Base-by-base conservation (phyloP, 2,797 vertebrate genomes). In the Channa striata region DNA sequence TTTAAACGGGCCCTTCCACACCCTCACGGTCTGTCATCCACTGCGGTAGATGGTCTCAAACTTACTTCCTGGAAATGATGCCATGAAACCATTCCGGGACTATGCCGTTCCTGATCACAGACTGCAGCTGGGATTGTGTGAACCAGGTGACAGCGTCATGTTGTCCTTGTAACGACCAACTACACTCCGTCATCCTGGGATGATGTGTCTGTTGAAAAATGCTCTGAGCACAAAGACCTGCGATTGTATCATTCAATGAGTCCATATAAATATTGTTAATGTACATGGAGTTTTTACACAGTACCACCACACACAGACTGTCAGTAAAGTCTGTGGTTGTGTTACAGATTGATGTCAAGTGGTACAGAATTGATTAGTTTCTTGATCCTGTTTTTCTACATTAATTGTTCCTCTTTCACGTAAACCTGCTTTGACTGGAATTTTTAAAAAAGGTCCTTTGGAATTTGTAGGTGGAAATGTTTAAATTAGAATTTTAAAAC, bases 51-150 rank as follows among this genome's bases (percentile, higher is more conserved):
- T 12, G 49, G n/a, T 53, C 37, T 11, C 34, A 3, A 51, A 67
- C 94, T 92, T 93, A 97, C 96, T 94, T 94, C 88, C 96, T 95
- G 30, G 95, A 92, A 74, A 95, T 95, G 30, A 91, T 83, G 1
- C 96, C 95, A 0, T 96, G 95, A 82, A 96, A 97, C 96, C 96
- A 97, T 3, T 93, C 89, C 0, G 96, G 96, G 20, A 95, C 60
- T 0, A 84, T 11, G 0, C 91, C 91, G 0, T 89, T 87, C 54
- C 49, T 79, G 60, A 91, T 56, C 71, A 95, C 92, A 70, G 75
- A 66, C 39, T 37, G 70, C n/a, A 82, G 68, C 69, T 96, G 95
- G 11, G 86, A 93, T 40, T 91, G 74, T 17, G 75, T 81, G 30
- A 96, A 95, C 94, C 95, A 95, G 75, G 64, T 66, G 16, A 90